Evolutionary conservation across 1,140 invertebrate genomes (phyloP).

Genomic region (Diploscapter pachys): DNA sequence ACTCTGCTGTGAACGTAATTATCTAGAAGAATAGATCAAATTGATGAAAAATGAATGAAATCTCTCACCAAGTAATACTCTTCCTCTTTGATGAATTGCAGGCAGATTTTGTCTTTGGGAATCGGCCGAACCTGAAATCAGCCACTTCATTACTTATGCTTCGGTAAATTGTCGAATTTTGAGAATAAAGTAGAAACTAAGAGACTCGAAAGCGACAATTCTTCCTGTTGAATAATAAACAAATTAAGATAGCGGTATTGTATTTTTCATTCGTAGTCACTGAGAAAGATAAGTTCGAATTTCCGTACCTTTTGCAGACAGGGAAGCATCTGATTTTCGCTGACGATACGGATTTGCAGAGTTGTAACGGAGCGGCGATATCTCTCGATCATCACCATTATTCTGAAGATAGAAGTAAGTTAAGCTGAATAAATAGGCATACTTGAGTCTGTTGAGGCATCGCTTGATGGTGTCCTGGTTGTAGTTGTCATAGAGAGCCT

Average conservation of each 20-base stretch:
- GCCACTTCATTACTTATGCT: neutral
- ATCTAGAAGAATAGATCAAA: too few species aligned
- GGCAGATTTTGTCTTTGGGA: slow-evolving; percentile 12
- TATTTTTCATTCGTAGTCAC: too few species aligned
- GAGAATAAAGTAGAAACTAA: too few species aligned
- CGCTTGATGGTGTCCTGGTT: neutral
- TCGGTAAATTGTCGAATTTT: too few species aligned
- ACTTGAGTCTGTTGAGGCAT: slow-evolving; percentile 4
- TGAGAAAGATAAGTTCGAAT: neutral
- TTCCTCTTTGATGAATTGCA: slow-evolving; percentile 21
- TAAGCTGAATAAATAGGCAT: neutral
- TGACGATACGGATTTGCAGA: slow-evolving; percentile 32
- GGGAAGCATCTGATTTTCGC: slow-evolving; percentile 22
- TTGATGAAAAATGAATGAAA: too few species aligned
- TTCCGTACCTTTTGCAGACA: slow-evolving; percentile 16
- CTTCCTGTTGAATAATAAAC: too few species aligned
- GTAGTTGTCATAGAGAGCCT: slow-evolving; percentile 11
- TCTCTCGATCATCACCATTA: slow-evolving; percentile 32
- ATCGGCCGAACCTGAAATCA: neutral
- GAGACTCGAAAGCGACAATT: too few species aligned
- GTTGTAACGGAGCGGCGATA: slow-evolving; percentile 20
- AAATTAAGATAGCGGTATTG: too few species aligned
- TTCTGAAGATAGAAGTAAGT: slow-evolving; percentile 16
- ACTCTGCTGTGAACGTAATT: too few species aligned
- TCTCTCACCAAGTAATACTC: slow-evolving; percentile 11